Conservation (phyloP, 2,113 vertebrate genomes). For the Mormoops blainvillei region DNA sequence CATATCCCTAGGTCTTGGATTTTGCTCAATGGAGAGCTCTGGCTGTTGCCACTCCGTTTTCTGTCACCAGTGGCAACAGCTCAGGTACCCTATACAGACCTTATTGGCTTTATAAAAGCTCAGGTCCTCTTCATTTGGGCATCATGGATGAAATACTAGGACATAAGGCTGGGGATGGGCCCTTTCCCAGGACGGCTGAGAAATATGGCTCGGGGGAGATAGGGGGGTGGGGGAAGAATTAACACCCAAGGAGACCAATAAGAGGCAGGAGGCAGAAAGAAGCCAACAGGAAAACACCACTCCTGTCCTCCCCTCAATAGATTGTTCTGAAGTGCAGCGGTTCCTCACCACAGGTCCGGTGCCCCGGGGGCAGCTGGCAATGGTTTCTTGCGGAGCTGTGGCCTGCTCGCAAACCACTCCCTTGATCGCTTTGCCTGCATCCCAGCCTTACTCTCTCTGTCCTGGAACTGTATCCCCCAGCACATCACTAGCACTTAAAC, state of each 20-base stretch:
- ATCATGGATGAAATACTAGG: not conserved
- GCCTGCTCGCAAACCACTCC: not conserved
- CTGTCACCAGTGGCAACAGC: not conserved
- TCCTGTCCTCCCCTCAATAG: not conserved
- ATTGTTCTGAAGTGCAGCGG: not conserved
- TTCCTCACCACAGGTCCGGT: not conserved
- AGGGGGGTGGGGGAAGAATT: too few relatives aligned
- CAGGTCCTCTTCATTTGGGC: not conserved
- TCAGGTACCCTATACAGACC: not conserved
- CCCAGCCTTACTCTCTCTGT: not conserved
- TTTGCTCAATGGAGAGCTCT: not conserved
- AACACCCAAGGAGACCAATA: not conserved
- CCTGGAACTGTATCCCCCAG: fast-evolving
- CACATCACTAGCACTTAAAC: not conserved
- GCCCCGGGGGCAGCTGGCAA: too few relatives aligned
- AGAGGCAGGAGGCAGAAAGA: not conserved
- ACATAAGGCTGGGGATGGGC: not conserved
- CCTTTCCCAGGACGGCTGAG: not conserved
- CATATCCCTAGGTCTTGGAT: not conserved
- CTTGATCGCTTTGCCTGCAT: not conserved
- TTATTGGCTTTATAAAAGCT: not conserved
- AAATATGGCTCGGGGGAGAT: too few relatives aligned
- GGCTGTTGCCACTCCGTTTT: not conserved
- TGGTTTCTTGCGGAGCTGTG: not conserved
- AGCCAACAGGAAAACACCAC: not conserved